Base-by-base conservation (phyloP, 2,888 invertebrate species). In the Phengaris alcon region DNA sequence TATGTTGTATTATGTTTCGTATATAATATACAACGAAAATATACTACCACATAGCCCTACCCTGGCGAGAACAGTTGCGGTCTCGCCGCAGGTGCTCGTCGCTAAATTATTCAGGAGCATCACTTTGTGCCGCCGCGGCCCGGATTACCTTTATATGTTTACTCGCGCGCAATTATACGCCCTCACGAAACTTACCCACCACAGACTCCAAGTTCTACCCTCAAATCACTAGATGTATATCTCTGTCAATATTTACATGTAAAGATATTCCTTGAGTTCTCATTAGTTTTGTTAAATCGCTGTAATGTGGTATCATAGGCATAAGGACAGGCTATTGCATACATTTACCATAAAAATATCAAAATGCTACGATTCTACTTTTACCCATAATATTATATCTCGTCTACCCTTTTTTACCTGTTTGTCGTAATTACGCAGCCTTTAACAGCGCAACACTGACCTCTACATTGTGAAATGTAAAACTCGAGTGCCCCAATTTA, bases 61-160 rank as follows among this genome's bases (percentile, higher is more conserved):
- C 48, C 48, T 6, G 59, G 59, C 22, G 59, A 59, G 22, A 22
- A 22, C 59, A 48, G 81, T 82, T 88, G 90, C 85, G 90, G 91
- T 88, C 84, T 82, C 82, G 82, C 84, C 88, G 88, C 91, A 91
- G 91, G 91, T 91, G 91, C 87, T 88, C 83, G 81, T 79, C 86
- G 87, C 87, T 90, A 89, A 90, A 91, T 90, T 89, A 91, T 91
- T 91, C 91, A 89, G 88, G 89, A 87, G 89, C 88, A 91, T 91
- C 92, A 91, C 91, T 92, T 91, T 91, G 90, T 91, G 91, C 89
- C 90, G 87, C 90, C 90, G 89, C 91, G 89, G 87, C 90, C 90
- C 90, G 92, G 92, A 91, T 92, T 92, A 92, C 91, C 91, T 91
- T 91, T 90, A 91, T 91, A 89, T 92, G 91, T 93, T 92, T 93